A percentile compares a stretch with the other conserved stretches of the same genome.
These are phyloP conservation scores for Aphelinus certus DNA, from an alignment of 1,140 invertebrate genomes.

Conservation along the genomic window DNA sequence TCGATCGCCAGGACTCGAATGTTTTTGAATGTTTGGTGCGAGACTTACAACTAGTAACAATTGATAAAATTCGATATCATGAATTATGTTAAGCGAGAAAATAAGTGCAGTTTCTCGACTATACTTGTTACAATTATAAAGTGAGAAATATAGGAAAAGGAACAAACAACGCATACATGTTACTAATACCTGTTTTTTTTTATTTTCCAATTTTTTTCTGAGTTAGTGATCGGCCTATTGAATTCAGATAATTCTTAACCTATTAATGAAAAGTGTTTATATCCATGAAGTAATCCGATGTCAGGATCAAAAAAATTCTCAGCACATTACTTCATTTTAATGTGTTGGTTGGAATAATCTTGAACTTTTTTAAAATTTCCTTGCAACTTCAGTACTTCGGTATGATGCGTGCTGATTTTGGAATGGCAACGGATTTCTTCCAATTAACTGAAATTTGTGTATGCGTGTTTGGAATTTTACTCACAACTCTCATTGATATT, in stretches of 20 bases:
- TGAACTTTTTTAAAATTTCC: too few species aligned
- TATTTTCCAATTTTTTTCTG: conserved; percentile 2
- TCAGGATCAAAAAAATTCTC: neutral
- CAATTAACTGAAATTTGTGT: conserved; percentile 12
- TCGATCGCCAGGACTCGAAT: too few species aligned
- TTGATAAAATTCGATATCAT: too few species aligned
- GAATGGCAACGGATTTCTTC: too few species aligned
- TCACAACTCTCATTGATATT: conserved; percentile 16
- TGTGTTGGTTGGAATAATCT: too few species aligned
- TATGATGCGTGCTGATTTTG: too few species aligned
- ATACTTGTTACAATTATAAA: conserved; percentile 34
- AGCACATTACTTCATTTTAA: too few species aligned
- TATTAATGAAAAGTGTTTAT: conserved; percentile 6
- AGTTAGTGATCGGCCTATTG: conserved; percentile 5
- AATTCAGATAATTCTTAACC: conserved; percentile 8
- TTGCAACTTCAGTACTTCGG: too few species aligned
- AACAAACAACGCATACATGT: conserved; percentile 20
- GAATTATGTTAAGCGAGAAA: neutral
- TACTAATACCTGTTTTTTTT: conserved; percentile 27
- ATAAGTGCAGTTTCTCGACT: conserved; percentile 6
- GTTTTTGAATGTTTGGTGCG: too few species aligned
- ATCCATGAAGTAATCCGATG: neutral
- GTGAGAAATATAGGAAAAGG: conserved; percentile 18
- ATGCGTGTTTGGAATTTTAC: conserved; percentile 20
- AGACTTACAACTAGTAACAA: too few species aligned